These are phyloP conservation scores for Episyrphus balteatus DNA, from an alignment of 1,140 invertebrate genomes.

Conservation along the genomic window DNA sequence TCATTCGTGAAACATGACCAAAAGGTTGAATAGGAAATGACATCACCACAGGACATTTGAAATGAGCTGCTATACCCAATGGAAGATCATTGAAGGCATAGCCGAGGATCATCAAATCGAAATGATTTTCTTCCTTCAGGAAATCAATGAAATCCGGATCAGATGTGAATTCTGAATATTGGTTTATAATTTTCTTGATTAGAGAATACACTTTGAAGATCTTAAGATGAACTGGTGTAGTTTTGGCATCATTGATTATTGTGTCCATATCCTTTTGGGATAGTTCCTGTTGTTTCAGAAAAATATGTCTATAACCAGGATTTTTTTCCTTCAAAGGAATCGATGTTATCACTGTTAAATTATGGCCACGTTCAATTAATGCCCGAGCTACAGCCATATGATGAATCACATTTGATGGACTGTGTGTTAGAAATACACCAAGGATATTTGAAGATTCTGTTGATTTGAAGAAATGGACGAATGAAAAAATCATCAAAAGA, in stretches of 20 bases:
- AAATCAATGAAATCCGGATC: not conserved
- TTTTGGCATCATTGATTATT: not conserved
- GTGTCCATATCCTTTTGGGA: not conserved
- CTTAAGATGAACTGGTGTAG: not conserved
- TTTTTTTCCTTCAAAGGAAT: not conserved
- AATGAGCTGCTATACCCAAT: not conserved
- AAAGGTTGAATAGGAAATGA: no score
- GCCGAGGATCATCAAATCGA: not conserved
- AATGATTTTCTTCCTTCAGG: not conserved
- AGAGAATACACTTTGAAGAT: not conserved
- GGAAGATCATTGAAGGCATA: not conserved
- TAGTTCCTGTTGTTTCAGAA: not conserved
- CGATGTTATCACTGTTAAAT: not conserved
- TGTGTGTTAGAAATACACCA: not conserved
- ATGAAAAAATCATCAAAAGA: no score
- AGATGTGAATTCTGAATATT: not conserved
- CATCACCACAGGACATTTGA: not conserved
- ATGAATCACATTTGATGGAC: not conserved
- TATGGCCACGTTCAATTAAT: not conserved
- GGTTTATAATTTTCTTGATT: not conserved
- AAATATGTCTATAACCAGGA: not conserved
- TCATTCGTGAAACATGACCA: no score
- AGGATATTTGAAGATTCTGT: slow-evolving; percentile 5
- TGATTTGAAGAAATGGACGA: no score
- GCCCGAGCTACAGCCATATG: not conserved